Percentiles rank a stretch among this genome's conserved stretches.
Evolutionary conservation across 2,113 vertebrate species (phyloP).

Genomic region (Antigone vipio): DNA sequence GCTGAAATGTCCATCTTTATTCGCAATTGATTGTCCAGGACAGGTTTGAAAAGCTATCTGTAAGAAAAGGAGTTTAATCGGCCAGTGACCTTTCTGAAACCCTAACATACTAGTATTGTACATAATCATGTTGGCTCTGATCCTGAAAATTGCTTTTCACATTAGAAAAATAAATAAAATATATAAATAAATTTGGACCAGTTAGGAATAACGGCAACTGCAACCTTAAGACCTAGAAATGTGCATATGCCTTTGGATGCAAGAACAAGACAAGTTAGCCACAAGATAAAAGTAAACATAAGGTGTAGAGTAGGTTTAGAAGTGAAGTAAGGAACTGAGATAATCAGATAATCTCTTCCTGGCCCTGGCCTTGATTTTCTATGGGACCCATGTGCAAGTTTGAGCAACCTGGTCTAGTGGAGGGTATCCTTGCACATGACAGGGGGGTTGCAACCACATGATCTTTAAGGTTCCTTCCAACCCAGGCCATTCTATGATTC

Average conservation of each 20-base stretch:
- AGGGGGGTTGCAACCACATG: too few relatives aligned
- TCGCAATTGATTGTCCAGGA: not conserved
- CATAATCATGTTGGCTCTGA: not conserved
- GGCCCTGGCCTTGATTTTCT: not conserved
- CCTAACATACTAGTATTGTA: not conserved
- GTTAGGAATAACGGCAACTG: not conserved
- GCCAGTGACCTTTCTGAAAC: not conserved
- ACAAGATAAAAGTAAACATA: not conserved
- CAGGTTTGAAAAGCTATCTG: not conserved
- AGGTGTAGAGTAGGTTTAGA: not conserved
- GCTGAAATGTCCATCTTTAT: not conserved
- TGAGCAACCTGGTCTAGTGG: too few relatives aligned
- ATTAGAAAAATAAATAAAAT: not conserved
- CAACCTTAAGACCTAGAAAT: not conserved
- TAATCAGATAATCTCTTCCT: not conserved
- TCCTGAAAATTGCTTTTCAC: not conserved
- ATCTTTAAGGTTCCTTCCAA: too few relatives aligned
- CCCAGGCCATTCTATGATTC: too few relatives aligned
- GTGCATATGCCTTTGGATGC: not conserved
- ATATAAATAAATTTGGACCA: not conserved
- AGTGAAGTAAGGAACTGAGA: not conserved
- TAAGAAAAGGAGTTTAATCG: not conserved
- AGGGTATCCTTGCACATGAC: too few relatives aligned
- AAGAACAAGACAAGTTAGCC: not conserved
- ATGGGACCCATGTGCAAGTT: fast-evolving